Evolutionary conservation across 2,888 invertebrate species (phyloP), one percentile per base, ranked within the genome.

Genomic region (Ceramica pisi): DNA sequence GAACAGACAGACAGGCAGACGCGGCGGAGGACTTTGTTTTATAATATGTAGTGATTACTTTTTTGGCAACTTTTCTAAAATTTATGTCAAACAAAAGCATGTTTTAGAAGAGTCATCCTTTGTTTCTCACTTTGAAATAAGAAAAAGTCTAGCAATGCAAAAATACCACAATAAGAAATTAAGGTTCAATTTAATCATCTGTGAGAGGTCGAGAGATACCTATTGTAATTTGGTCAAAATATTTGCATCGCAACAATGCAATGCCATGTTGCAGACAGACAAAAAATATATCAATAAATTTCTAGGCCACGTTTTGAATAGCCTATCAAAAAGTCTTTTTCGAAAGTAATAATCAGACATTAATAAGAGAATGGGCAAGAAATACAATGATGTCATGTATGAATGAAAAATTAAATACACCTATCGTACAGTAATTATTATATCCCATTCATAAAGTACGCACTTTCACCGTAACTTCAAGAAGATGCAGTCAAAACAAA

Each of bases 381-480:
- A 53, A 26, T 26, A 77, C 26, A 46, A 76, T 55, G 23, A 26
- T 38, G 21, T n/a, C 12, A 16, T 41, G 1, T 35, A 19, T 78
- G 21, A 50, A 61, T 56, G 19, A 35, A 61, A 4, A 50, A 55
- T 69, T 19, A 12, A 50, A 69, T 60, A 57, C 57, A 57, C 21
- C 53, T 55, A 53, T 76, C 9, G 23, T 10, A 26, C 12, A 12
- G 31, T 44, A 60, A 60, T 74, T 50, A 57, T 14, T 44, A n/a
- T 16, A 21, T 21, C 16, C 38, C 59, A 69, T 77, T 77, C 41
- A 50, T 69, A 55, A 67, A 66, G 0, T 50, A 56, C 10, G 2
- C 0, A 84, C 75, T 75, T 83, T 75, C 71, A 73, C 70, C 5
- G 38, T 19, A 31, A 64, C n/a, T 57, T 62, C 9, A 21, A 46